These are phyloP conservation scores for Pelobates cultripes DNA, from an alignment of 2,797 vertebrate genomes.

Conservation along the genomic window DNA sequence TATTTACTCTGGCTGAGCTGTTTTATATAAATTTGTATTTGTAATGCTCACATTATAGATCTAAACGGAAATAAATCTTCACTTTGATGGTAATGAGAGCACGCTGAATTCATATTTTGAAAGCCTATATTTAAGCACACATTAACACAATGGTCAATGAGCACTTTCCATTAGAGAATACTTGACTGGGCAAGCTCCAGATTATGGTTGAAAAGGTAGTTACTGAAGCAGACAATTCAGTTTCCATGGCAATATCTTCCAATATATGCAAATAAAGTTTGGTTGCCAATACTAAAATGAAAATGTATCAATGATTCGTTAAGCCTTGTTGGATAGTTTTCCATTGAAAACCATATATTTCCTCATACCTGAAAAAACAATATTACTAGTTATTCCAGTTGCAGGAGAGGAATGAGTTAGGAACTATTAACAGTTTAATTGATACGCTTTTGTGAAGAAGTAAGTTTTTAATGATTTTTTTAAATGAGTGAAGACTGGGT, in stretches of 20 bases:
- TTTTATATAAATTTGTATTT: not conserved
- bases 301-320: not conserved
- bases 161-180: not conserved
- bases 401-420: too few relatives aligned
- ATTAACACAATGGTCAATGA: not conserved
- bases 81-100: too few relatives aligned
- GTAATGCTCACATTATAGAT: not conserved
- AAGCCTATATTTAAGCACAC: too few relatives aligned
- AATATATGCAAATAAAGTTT: not conserved
- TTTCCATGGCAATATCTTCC: constrained; percentile 8
- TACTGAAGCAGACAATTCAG: constrained; percentile 2
- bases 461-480: too few relatives aligned
- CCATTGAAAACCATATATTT: too few relatives aligned
- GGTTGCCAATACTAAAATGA: not conserved
- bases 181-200: not conserved
- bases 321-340: too few relatives aligned
- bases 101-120: too few relatives aligned
- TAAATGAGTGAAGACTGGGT: too few relatives aligned
- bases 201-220: not conserved
- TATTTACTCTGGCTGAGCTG: not conserved
- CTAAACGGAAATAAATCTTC: not conserved
- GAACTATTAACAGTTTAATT: too few relatives aligned
- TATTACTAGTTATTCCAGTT: too few relatives aligned
- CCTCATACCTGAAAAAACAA: too few relatives aligned
- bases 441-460: too few relatives aligned